A percentile compares a stretch with the other conserved stretches of the same genome.
phyloP scores from a whole-genome alignment of 2,888 invertebrate species.

The Choristoneura rosaceana region DNA sequence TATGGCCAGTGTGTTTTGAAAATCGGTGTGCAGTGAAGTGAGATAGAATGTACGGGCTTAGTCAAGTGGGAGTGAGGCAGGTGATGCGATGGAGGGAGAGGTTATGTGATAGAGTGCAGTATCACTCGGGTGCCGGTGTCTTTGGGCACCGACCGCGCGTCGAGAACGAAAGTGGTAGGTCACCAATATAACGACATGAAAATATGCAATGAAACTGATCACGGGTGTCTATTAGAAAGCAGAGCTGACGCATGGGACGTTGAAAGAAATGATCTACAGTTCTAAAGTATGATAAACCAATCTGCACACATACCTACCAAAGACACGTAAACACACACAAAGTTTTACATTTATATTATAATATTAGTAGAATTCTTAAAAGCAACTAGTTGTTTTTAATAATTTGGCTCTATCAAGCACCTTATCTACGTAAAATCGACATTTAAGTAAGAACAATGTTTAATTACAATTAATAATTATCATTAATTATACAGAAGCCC shows the following conservation, averaged over 20 bases:
- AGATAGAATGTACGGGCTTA: constrained; percentile 64
- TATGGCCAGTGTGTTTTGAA: constrained; percentile 49
- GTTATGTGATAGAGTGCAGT: constrained; percentile 60
- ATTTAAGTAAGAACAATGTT: not conserved
- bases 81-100: constrained; percentile 62
- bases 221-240: too few relatives aligned
- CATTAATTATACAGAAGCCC: not conserved
- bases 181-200: constrained; percentile 7
- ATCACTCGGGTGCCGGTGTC: constrained; percentile 85
- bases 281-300: too few relatives aligned
- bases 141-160: constrained; percentile 85
- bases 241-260: too few relatives aligned
- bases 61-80: constrained; percentile 65
- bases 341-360: too few relatives aligned
- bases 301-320: too few relatives aligned
- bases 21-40: constrained; percentile 44
- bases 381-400: not conserved
- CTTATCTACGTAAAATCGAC: not conserved
- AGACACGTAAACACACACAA: too few relatives aligned
- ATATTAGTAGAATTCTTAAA: too few relatives aligned
- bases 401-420: not conserved
- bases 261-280: too few relatives aligned
- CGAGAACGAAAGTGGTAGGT: constrained; percentile 70
- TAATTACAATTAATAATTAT: not conserved
- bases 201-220: not conserved